Evolutionary conservation across 2,888 invertebrate genomes (phyloP).

Genomic region (Acanthoscelides obtectus): DNA sequence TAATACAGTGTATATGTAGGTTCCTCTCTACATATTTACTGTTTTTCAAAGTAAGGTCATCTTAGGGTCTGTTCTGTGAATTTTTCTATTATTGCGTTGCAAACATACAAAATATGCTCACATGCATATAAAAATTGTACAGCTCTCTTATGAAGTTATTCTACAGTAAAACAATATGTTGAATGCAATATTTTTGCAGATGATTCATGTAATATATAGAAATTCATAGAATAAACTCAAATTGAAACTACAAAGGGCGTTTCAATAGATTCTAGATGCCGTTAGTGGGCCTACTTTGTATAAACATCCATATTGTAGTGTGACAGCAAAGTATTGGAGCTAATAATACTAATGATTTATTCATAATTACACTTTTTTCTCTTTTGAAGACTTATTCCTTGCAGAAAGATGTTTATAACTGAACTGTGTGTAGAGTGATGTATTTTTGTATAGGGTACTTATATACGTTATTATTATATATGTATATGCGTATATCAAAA

Average conservation of each 20-base stretch:
- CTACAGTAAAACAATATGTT: no score
- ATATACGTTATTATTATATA: conserved; percentile 44
- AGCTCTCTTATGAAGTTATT: no score
- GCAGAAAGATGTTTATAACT: conserved; percentile 31
- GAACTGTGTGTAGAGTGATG: conserved; percentile 47
- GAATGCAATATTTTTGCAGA: no score
- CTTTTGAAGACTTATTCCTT: conserved; percentile 19
- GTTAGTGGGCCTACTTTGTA: not conserved
- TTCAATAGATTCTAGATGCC: not conserved
- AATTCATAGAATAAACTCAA: not conserved
- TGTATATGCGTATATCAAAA: conserved; percentile 12
- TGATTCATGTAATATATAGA: no score
- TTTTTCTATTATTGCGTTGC: no score
- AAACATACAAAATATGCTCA: no score
- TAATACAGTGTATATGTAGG: not conserved
- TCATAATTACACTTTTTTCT: conserved; percentile 10
- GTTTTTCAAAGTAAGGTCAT: not conserved
- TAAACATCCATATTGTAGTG: not conserved
- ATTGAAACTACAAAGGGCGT: not conserved
- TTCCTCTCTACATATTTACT: not conserved
- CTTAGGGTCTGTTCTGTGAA: not conserved
- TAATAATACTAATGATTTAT: conserved; percentile 3
- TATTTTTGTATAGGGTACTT: conserved; percentile 51
- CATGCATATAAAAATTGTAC: no score
- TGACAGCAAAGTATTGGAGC: not conserved